phyloP scores from a whole-genome alignment of 2,113 vertebrate genomes.

The Brachirus orientalis region DNA sequence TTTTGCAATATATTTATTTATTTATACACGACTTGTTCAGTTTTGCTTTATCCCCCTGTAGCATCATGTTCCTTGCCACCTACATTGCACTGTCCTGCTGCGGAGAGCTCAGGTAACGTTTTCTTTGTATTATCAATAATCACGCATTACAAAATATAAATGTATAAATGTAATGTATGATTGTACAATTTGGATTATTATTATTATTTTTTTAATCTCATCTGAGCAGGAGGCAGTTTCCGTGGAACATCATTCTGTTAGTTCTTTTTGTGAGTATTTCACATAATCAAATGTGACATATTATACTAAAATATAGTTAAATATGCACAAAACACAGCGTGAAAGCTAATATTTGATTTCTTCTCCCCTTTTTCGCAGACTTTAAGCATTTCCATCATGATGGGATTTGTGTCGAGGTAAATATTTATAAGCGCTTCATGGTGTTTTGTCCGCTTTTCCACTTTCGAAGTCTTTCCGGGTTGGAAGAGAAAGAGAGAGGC shows the following conservation, averaged over 20 bases:
- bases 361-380: conserved; percentile 60
- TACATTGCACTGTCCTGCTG: conserved; percentile 93
- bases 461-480: too few relatives aligned
- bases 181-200: too few relatives aligned
- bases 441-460: too few relatives aligned
- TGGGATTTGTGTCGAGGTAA: conserved; percentile 84
- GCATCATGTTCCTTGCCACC: conserved; percentile 89
- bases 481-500: too few relatives aligned
- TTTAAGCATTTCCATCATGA: conserved; percentile 81
- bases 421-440: too few relatives aligned
- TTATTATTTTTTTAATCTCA: neutral
- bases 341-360: neutral
- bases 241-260: conserved; percentile 93
- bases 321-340: neutral
- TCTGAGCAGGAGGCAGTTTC: conserved; percentile 88
- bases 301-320: neutral
- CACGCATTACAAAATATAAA: too few relatives aligned
- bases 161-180: too few relatives aligned
- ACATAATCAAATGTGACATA: neutral
- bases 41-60: conserved; percentile 43
- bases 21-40: too few relatives aligned
- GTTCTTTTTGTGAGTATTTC: conserved; percentile 90
- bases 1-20: too few relatives aligned
- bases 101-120: conserved; percentile 69
- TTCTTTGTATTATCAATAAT: neutral